A percentile compares a stretch with the other conserved stretches of the same genome.
Evolutionary conservation across 2,113 vertebrate species (phyloP).

Genomic region (Lipophrys pholis): DNA sequence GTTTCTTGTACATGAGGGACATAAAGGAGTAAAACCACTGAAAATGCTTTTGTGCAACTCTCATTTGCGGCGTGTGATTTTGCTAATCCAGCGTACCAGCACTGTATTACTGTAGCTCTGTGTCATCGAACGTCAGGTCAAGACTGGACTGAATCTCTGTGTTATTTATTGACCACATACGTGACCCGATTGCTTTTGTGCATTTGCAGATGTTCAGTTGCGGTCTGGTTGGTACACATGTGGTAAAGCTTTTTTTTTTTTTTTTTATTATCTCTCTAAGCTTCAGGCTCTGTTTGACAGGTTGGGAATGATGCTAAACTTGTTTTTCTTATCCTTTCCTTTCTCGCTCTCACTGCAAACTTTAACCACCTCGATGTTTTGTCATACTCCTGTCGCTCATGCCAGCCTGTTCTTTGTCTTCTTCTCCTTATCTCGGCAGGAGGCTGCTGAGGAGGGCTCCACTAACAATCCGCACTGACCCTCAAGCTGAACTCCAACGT

Average conservation of each 20-base stretch:
- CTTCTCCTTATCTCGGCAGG: constrained; percentile 35
- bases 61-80: neutral
- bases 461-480: constrained; percentile 16
- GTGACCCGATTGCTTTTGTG: neutral
- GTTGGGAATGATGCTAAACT: constrained; percentile 63
- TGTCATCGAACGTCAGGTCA: too few relatives aligned
- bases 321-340: constrained; percentile 47
- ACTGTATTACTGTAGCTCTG: neutral
- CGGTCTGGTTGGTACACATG: neutral
- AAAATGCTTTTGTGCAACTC: neutral
- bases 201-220: neutral
- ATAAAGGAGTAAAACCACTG: too few relatives aligned
- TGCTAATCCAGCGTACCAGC: neutral
- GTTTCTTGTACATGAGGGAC: too few relatives aligned
- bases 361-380: constrained; percentile 6
- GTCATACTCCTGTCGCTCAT: neutral
- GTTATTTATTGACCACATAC: neutral
- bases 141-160: neutral
- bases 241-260: neutral
- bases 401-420: neutral
- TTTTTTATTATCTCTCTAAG: constrained; percentile 1
- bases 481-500: constrained; percentile 29
- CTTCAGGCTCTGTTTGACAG: constrained; percentile 30
- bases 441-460: constrained; percentile 25
- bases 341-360: neutral